Evolutionary conservation across 2,797 vertebrate species (phyloP), one percentile per base, ranked within the genome.

Genomic region (Anableps anableps): DNA sequence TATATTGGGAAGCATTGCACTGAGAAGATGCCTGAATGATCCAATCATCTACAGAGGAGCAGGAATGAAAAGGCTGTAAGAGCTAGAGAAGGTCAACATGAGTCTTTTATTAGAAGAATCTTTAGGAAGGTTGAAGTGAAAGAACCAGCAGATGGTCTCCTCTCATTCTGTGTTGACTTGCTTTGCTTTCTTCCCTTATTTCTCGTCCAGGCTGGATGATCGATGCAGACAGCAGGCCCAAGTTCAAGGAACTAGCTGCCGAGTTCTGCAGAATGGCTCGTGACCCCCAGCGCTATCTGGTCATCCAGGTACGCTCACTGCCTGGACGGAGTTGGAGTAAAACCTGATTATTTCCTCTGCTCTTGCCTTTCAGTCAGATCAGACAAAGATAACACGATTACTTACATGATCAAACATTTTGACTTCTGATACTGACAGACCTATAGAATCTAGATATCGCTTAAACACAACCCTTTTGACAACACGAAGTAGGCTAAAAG

Each of bases 181-280:
- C 53, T 77, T 50, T 29, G 9, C 38, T 31, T 76, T 34, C 64
- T n/a, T 45, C 11, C 36, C 55, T 53, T 26, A 19, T 36, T 16
- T 78, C 11, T 23, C 45, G n/a, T 60, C 48, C 91, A 99, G 98
- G 98, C 90, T 99, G 98, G 98, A 99, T 99, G 98, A 99, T 99
- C 72, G 98, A 99, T 84, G 98, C 98, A 43, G 98, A 99, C 91
- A 99, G 98, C 93, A 93, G 98, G 80, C 98, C 98, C 0, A 98
- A 98, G 94, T 99, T 99, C 94, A 99, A 99, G 91, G 98, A 99
- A 89, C 94, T 99, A 76, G 98, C 97, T 68, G 97, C 97, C 7
- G 98, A 99, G 93, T 99, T 99, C 95, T 99, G 98, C 73, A 96
- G 98, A 88, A 99, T 99, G 98, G 98, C 98, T 83, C 96, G 98